Percentiles rank a stretch among this genome's conserved stretches.
Evolutionary conservation across 1,140 invertebrate genomes (phyloP).

Genomic region (Diachasmimorpha longicaudata): DNA sequence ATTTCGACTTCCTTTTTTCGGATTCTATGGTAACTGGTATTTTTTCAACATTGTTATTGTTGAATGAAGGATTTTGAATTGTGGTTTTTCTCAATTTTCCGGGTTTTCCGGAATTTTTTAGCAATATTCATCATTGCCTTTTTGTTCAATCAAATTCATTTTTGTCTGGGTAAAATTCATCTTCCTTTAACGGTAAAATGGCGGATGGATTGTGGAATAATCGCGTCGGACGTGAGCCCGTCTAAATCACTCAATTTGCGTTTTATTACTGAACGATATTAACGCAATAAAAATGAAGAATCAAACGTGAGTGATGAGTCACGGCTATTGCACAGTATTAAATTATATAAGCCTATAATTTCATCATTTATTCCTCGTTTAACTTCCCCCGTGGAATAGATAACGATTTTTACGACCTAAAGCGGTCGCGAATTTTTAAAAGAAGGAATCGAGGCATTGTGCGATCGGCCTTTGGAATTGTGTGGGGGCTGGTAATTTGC

Average conservation of each 20-base stretch:
- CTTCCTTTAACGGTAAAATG: neutral
- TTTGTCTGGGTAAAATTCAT: no score
- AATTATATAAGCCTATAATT: slow-evolving; percentile 36
- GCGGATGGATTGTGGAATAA: neutral
- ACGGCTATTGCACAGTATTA: slow-evolving; percentile 19
- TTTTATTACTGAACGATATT: neutral
- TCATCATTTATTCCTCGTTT: slow-evolving; percentile 32
- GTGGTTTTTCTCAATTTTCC: neutral
- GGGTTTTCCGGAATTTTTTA: no score
- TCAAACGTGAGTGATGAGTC: slow-evolving; percentile 6
- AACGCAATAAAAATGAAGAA: slow-evolving; percentile 7
- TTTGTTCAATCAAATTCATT: no score
- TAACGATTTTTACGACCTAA: slow-evolving; percentile 28
- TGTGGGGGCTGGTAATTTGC: neutral
- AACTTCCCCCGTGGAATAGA: slow-evolving; percentile 22
- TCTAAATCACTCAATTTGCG: neutral
- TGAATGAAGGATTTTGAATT: neutral
- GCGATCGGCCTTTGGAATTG: neutral
- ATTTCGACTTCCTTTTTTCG: slow-evolving; percentile 34
- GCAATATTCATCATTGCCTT: no score
- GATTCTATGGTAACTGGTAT: neutral
- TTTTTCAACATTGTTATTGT: neutral
- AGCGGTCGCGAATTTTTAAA: slow-evolving; percentile 11
- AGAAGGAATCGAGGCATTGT: slow-evolving; percentile 20
- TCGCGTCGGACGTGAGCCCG: neutral